These are phyloP conservation scores for Pedetes capensis DNA, from an alignment of 2,113 vertebrate genomes.

Conservation along the genomic window DNA sequence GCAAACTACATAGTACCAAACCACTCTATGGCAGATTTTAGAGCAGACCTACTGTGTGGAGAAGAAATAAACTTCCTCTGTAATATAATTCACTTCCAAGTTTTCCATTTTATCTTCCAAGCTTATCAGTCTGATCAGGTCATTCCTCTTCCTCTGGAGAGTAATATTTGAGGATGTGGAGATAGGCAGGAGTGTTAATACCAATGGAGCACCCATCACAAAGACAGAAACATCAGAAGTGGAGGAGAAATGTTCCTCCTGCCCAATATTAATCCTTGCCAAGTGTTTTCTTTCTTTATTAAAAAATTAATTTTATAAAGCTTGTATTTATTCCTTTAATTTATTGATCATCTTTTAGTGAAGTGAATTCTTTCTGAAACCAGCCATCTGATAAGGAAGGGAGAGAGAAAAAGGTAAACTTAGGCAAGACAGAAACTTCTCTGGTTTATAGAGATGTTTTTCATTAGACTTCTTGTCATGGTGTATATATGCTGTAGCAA, in stretches of 20 bases:
- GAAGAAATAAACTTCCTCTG: background rate
- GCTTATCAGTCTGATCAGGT: background rate
- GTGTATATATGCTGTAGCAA: background rate
- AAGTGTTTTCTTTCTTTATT: background rate
- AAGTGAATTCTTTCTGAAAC: background rate
- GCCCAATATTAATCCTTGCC: background rate
- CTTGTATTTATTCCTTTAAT: background rate
- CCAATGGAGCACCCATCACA: background rate
- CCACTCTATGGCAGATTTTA: background rate
- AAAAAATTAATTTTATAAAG: background rate
- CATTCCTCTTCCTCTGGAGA: background rate
- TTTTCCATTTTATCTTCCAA: background rate
- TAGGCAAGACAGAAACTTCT: background rate
- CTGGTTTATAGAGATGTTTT: background rate
- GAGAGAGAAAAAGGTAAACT: background rate
- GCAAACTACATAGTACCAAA: background rate
- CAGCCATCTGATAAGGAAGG: background rate
- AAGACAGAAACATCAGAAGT: background rate
- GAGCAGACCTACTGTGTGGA: background rate
- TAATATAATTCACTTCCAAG: background rate
- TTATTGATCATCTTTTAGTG: background rate
- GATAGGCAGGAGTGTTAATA: background rate
- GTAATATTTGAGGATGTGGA: background rate
- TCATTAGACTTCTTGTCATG: background rate
- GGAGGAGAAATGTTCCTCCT: background rate